phyloP scores from a whole-genome alignment of 1,140 invertebrate species.

The Manduca sexta region DNA sequence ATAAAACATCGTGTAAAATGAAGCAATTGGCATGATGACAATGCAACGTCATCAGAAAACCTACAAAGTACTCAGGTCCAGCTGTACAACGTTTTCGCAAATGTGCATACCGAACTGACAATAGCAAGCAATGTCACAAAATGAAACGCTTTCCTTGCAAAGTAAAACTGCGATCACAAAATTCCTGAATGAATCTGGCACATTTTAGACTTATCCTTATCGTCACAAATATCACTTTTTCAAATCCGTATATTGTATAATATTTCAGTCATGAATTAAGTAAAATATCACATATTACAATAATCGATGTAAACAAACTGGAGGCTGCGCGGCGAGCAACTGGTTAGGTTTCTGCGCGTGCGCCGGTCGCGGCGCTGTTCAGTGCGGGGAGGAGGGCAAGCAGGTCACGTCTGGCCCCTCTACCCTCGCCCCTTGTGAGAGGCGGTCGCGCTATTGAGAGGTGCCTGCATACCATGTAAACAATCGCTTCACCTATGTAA shows the following conservation, averaged over 20 bases:
- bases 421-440: constrained; percentile 25
- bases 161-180: no score
- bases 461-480: constrained; percentile 41
- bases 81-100: constrained; percentile 46
- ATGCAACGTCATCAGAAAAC: constrained; percentile 7
- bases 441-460: constrained; percentile 41
- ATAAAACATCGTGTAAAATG: no score
- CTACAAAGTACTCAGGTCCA: constrained; percentile 7
- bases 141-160: no score
- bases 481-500: constrained; percentile 51
- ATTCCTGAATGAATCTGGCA: no score
- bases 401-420: constrained; percentile 33
- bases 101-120: constrained; percentile 34
- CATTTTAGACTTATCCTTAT: no score
- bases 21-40: not conserved
- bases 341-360: constrained; percentile 58
- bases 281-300: constrained; percentile 40
- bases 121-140: constrained; percentile 29
- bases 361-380: constrained; percentile 28
- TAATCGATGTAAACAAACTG: constrained; percentile 61
- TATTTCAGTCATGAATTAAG: constrained; percentile 8
- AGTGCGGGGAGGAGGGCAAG: constrained; percentile 23
- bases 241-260: no score
- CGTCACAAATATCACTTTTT: no score
- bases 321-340: constrained; percentile 65